These are phyloP conservation scores for Percopsis transmontana DNA, from an alignment of 2,113 vertebrate genomes.

Conservation along the genomic window DNA sequence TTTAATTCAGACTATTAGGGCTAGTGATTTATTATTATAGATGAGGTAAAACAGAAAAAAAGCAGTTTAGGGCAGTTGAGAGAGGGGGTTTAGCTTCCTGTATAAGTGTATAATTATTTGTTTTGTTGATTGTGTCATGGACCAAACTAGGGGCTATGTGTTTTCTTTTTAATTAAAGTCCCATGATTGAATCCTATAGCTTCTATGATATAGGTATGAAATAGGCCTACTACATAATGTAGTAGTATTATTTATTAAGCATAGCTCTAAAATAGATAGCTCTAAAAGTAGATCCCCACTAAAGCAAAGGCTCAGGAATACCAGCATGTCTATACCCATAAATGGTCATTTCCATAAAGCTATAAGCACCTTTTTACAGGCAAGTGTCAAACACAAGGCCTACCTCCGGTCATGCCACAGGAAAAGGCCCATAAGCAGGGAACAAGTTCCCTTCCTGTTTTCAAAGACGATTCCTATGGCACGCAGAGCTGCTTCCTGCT, in stretches of 20 bases:
- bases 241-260: too few species aligned
- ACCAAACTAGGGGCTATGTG: neutral
- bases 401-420: slow-evolving; percentile 83
- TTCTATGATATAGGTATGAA: too few species aligned
- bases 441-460: slow-evolving; percentile 97
- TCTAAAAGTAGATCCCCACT: slow-evolving; percentile 11
- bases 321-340: slow-evolving; percentile 69
- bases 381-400: slow-evolving; percentile 79
- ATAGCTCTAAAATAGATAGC: neutral
- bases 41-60: neutral
- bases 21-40: neutral
- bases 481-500: slow-evolving; percentile 80
- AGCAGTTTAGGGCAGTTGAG: neutral
- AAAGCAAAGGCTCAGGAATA: slow-evolving; percentile 24
- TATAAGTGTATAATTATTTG: neutral
- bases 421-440: slow-evolving; percentile 84
- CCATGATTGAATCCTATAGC: too few species aligned
- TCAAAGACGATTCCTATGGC: slow-evolving; percentile 83
- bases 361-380: slow-evolving; percentile 76
- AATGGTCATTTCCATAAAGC: slow-evolving; percentile 75
- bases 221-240: neutral
- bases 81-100: neutral
- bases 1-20: neutral
- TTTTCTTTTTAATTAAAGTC: too few species aligned
- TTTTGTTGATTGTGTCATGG: slow-evolving; percentile 5